Percentiles rank a stretch among this genome's conserved stretches.
Conservation (phyloP, 2,888 invertebrate species). For the Malthinus seriepunctatus region DNA sequence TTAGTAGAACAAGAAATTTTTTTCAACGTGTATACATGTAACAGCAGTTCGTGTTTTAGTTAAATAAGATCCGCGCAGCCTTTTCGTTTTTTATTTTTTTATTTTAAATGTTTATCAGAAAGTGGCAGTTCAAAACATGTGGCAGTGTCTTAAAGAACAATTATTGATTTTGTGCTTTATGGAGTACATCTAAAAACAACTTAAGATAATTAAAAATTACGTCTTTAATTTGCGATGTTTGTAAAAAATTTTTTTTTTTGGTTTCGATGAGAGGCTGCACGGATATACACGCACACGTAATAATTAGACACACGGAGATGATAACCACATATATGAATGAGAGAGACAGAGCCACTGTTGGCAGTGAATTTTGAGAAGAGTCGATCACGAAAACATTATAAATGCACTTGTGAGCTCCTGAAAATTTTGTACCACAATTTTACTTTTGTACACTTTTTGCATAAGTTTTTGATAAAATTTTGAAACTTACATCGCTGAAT, state of each 20-base stretch:
- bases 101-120: neutral
- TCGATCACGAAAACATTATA: conserved; percentile 30
- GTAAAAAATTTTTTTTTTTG: conserved; percentile 10
- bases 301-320: conserved; percentile 36
- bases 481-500: neutral
- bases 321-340: conserved; percentile 34
- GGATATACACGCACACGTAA: conserved; percentile 25
- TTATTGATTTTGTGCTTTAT: conserved; percentile 22
- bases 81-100: neutral
- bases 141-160: conserved; percentile 47
- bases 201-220: conserved; percentile 1
- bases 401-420: conserved; percentile 42
- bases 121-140: conserved; percentile 46
- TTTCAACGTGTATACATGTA: conserved; percentile 30
- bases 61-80: conserved; percentile 26
- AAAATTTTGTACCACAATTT: conserved; percentile 51
- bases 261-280: conserved; percentile 15
- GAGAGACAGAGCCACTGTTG: conserved; percentile 54
- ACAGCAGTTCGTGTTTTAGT: conserved; percentile 29
- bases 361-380: conserved; percentile 46
- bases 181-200: neutral
- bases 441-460: conserved; percentile 30
- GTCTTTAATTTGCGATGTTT: neutral
- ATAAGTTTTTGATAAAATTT: neutral
- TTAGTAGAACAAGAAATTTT: conserved; percentile 22